Conservation (phyloP, 23 tunicate species). For the Aplidium turbinatum region DNA sequence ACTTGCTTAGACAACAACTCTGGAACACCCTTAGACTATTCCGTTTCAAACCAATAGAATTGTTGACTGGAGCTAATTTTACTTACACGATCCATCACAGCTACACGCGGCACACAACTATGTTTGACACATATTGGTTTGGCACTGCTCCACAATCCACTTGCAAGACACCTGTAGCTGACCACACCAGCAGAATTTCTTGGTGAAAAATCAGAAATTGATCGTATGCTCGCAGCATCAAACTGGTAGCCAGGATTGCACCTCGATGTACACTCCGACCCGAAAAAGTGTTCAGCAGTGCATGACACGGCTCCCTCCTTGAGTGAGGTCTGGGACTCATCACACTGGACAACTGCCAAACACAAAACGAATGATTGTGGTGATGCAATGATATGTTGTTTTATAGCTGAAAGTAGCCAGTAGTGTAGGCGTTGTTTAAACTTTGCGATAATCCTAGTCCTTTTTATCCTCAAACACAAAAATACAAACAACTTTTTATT, state of each 20-base stretch:
- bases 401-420: too few relatives aligned
- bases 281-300: constrained; percentile 27
- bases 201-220: not conserved
- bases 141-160: constrained; percentile 32
- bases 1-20: too few relatives aligned
- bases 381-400: too few relatives aligned
- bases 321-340: constrained; percentile 25
- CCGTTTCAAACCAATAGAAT: too few relatives aligned
- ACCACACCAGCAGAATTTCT: not conserved
- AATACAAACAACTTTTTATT: too few relatives aligned
- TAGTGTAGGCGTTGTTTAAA: too few relatives aligned
- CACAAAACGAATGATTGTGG: too few relatives aligned
- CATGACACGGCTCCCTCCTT: constrained; percentile 44
- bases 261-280: constrained; percentile 19
- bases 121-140: constrained; percentile 58
- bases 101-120: constrained; percentile 38
- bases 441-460: too few relatives aligned
- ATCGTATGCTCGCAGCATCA: not conserved
- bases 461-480: too few relatives aligned
- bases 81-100: constrained; percentile 28
- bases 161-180: constrained; percentile 32
- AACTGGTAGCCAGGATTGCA: constrained; percentile 58
- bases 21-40: too few relatives aligned
- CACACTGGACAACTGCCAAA: constrained; percentile 41
- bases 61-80: not conserved